phyloP scores from a whole-genome alignment of 2,797 vertebrate genomes.

The Sardinella longiceps region DNA sequence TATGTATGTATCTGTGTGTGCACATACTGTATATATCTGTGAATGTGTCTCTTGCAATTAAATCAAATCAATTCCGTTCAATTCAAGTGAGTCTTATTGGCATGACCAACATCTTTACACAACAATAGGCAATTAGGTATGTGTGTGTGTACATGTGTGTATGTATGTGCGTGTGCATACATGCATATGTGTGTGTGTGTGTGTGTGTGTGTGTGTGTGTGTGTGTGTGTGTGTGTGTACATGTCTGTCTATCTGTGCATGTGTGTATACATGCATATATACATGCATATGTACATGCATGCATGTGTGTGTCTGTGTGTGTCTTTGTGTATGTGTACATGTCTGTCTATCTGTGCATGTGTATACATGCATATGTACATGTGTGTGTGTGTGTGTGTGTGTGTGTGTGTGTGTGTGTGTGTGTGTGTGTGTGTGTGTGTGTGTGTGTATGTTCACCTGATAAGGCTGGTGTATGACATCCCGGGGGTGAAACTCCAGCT shows the following conservation, averaged over 20 bases:
- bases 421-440: slow-evolving; percentile 17
- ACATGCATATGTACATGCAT: too few species aligned
- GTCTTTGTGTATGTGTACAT: slow-evolving; percentile 12
- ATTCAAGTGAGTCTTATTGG: too few species aligned
- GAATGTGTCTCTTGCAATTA: too few species aligned
- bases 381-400: neutral
- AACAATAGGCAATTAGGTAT: too few species aligned
- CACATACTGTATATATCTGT: too few species aligned
- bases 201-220: neutral
- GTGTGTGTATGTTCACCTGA: slow-evolving; percentile 39
- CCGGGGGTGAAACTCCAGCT: slow-evolving; percentile 53
- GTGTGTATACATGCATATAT: neutral
- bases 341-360: too few species aligned
- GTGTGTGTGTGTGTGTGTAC: too few species aligned
- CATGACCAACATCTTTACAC: too few species aligned
- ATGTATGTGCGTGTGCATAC: neutral
- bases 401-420: slow-evolving; percentile 31
- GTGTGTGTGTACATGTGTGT: slow-evolving; percentile 8
- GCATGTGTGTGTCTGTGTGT: neutral
- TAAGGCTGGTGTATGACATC: slow-evolving; percentile 42
- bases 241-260: neutral
- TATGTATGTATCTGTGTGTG: neutral
- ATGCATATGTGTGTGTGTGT: slow-evolving; percentile 20
- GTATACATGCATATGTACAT: neutral
- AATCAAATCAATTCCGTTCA: too few species aligned